Conservation (phyloP, 2,888 invertebrate genomes). For the Branchellion lobata region DNA sequence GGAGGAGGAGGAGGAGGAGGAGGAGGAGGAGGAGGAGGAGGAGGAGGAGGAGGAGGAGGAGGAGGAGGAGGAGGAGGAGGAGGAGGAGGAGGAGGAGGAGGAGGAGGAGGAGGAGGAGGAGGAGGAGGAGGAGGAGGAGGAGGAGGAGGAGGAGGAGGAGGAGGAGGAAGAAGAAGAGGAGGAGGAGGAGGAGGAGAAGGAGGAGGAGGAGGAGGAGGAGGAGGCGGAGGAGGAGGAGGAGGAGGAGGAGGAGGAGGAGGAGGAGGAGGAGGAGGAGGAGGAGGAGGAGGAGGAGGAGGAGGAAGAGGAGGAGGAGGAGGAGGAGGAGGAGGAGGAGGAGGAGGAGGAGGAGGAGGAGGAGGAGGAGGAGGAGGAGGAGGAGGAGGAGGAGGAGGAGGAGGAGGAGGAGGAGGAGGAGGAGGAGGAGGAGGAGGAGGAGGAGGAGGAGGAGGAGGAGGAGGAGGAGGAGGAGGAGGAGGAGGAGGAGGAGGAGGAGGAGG, state of each 20-base stretch:
- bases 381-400: too few species aligned
- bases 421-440: too few species aligned
- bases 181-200: neutral
- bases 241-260: conserved; percentile 15
- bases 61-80: neutral
- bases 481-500: too few species aligned
- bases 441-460: too few species aligned
- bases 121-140: conserved; percentile 4
- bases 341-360: too few species aligned
- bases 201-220: conserved; percentile 23
- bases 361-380: too few species aligned
- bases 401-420: too few species aligned
- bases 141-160: neutral
- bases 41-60: neutral
- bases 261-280: conserved; percentile 13
- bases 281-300: conserved; percentile 7
- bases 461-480: too few species aligned
- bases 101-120: neutral
- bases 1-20: neutral
- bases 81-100: neutral
- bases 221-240: too few species aligned
- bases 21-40: neutral
- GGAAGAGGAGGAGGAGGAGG: too few species aligned
- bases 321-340: too few species aligned
- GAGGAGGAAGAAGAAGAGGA: neutral